phyloP scores from a whole-genome alignment of 2,797 vertebrate species.

The Acanthopagrus latus region DNA sequence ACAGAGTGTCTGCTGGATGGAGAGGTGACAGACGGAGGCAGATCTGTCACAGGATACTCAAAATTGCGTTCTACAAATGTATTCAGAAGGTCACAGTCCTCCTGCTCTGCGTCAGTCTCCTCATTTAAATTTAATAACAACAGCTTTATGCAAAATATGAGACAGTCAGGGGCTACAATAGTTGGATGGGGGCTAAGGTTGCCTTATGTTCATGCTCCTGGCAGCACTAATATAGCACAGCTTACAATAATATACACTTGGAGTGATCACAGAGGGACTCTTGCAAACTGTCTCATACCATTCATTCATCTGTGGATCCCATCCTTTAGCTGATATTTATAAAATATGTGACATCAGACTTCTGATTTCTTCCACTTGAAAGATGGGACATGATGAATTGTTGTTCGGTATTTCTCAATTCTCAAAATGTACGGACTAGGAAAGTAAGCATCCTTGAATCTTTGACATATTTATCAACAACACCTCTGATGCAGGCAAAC shows the following conservation, averaged over 20 bases:
- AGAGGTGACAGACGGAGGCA: slow-evolving; percentile 69
- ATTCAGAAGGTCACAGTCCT: slow-evolving; percentile 82
- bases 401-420: slow-evolving; percentile 19
- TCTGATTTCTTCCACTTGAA: slow-evolving; percentile 22
- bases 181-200: slow-evolving; percentile 33
- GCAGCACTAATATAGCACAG: slow-evolving; percentile 24
- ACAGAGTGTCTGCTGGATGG: slow-evolving; percentile 48
- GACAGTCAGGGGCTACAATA: slow-evolving; percentile 53
- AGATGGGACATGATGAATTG: slow-evolving; percentile 17
- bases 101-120: slow-evolving; percentile 70
- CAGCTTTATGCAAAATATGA: slow-evolving; percentile 79
- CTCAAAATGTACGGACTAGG: not conserved
- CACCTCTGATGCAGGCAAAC: too few species aligned
- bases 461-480: too few species aligned
- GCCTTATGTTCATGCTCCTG: slow-evolving; percentile 34
- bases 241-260: slow-evolving; percentile 9
- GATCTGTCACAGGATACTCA: slow-evolving; percentile 77
- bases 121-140: slow-evolving; percentile 84
- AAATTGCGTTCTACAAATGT: slow-evolving; percentile 76
- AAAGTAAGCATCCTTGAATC: not conserved
- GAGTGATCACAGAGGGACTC: slow-evolving; percentile 24
- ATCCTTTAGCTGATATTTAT: not conserved
- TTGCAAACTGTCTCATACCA: not conserved
- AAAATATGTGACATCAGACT: slow-evolving; percentile 5
- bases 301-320: slow-evolving; percentile 6